Evolutionary conservation across 1,140 invertebrate genomes (phyloP), one percentile per base, ranked within the genome.

Genomic region (Drosophila fuyamai): DNA sequence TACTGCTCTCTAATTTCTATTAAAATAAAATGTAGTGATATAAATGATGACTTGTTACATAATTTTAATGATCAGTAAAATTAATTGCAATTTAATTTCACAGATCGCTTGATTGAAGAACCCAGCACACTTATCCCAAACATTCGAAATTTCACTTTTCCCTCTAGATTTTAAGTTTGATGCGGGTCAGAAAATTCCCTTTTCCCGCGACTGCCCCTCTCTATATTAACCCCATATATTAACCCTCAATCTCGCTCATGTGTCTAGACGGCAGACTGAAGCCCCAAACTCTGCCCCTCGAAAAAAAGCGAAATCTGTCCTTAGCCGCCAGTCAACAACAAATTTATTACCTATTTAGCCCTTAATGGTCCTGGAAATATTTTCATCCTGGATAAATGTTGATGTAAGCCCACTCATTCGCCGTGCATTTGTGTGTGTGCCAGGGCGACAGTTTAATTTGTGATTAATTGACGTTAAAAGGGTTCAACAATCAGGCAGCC

Each of bases 401-500:
- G 73, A 82, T 81, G 65, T 63, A 55, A 38, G 46, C 46, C 27
- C 38, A 51, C 18, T 58, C 43, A 43, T 10, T 41, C 13, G 38
- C 8, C 29, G 5, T 53, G 38, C 32, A 41, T 44, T 50, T 23
- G 36, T 27, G 4, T 44, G 59, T 59, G 43, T 79, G 57, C 8
- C 38, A 32, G 57, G 70, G 29, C 70, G 56, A 78, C 73, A 80
- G 84, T 81, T 89, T 89, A 89, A 89, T 89, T 89, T 89, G 84
- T 81, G 85, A 89, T 89, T 89, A 89, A 89, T 89, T 89, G 84
- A 89, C 84, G 85, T 89, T 89, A 89, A 89, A 89, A 89, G 84
- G 85, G 84, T 89, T 89, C 82, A 81, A 81, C 81, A 78, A 63
- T 43, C 71, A 54, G 48, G 18, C 71, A 67, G 43, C 74, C 77